These are phyloP conservation scores for Drosophila bocqueti DNA, from an alignment of 1,140 invertebrate genomes.

Conservation along the genomic window DNA sequence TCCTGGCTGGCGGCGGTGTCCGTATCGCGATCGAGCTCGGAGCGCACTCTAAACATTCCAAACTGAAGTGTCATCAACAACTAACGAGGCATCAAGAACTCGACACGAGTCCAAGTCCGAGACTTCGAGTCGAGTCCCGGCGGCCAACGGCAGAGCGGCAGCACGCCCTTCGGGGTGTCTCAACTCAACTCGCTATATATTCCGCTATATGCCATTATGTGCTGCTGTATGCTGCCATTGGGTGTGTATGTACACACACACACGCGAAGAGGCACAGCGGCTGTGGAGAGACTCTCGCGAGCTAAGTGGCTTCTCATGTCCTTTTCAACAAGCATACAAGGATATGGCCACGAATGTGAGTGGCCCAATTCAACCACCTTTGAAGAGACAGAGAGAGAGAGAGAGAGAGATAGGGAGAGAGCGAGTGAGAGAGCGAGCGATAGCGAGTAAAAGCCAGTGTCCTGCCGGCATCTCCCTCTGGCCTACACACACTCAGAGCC, in stretches of 20 bases:
- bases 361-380: slow-evolving; percentile 70
- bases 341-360: slow-evolving; percentile 48
- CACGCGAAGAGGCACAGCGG: slow-evolving; percentile 3
- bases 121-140: slow-evolving; percentile 15
- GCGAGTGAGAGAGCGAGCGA: neutral
- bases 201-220: slow-evolving; percentile 17
- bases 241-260: slow-evolving; percentile 51
- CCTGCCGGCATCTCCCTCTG: slow-evolving; percentile 48
- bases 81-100: slow-evolving; percentile 85
- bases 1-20: slow-evolving; percentile 2
- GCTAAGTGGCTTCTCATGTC: slow-evolving; percentile 85
- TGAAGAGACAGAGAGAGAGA: slow-evolving; percentile 5
- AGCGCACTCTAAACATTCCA: slow-evolving; percentile 83
- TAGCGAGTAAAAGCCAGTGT: slow-evolving; percentile 22
- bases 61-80: slow-evolving; percentile 85
- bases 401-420: neutral
- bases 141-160: slow-evolving; percentile 75
- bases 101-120: slow-evolving; percentile 79
- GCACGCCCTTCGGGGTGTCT: slow-evolving; percentile 50
- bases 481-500: slow-evolving; percentile 12
- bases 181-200: slow-evolving; percentile 2
- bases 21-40: slow-evolving; percentile 19
- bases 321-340: slow-evolving; percentile 80
- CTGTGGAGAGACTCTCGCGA: slow-evolving; percentile 68
- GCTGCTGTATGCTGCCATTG: slow-evolving; percentile 68